phyloP scores from a whole-genome alignment of 2,888 invertebrate genomes.

The Melikaiella ostensackeni region DNA sequence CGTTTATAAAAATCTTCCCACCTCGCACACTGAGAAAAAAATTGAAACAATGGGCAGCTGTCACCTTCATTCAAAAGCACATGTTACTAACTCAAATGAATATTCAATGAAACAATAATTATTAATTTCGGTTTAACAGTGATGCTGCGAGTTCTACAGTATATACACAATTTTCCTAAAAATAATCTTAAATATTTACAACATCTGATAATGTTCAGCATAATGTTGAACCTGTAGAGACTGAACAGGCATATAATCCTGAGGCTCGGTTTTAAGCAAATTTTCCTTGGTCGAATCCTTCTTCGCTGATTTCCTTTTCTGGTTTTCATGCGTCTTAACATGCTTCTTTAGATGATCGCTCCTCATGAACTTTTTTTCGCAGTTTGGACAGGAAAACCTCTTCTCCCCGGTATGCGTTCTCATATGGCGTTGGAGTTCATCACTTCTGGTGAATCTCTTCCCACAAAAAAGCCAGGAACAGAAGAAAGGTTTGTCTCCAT shows the following conservation, averaged over 20 bases:
- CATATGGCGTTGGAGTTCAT: conserved; percentile 89
- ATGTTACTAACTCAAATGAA: too few species aligned
- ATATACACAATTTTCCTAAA: not conserved
- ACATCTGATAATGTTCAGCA: conserved; percentile 16
- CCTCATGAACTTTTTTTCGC: conserved; percentile 93
- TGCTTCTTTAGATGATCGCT: conserved; percentile 97
- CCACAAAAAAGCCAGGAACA: conserved; percentile 94
- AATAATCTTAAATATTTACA: not conserved
- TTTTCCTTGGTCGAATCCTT: conserved; percentile 77
- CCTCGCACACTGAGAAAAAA: too few species aligned
- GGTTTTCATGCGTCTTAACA: conserved; percentile 90
- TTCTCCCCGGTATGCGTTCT: conserved; percentile 95
- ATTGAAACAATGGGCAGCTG: too few species aligned
- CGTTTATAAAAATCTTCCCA: too few species aligned
- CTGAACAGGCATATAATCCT: not conserved
- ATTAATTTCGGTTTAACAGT: too few species aligned
- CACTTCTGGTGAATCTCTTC: conserved; percentile 93
- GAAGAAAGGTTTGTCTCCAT: conserved; percentile 93
- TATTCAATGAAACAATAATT: too few species aligned
- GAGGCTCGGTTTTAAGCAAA: not conserved
- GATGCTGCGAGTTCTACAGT: not conserved
- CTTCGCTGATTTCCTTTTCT: conserved; percentile 78
- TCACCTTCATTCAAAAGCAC: too few species aligned
- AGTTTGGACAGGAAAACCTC: conserved; percentile 90
- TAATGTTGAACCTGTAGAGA: not conserved